Conservation (phyloP, 2,888 invertebrate species). For the Mimas tiliae region DNA sequence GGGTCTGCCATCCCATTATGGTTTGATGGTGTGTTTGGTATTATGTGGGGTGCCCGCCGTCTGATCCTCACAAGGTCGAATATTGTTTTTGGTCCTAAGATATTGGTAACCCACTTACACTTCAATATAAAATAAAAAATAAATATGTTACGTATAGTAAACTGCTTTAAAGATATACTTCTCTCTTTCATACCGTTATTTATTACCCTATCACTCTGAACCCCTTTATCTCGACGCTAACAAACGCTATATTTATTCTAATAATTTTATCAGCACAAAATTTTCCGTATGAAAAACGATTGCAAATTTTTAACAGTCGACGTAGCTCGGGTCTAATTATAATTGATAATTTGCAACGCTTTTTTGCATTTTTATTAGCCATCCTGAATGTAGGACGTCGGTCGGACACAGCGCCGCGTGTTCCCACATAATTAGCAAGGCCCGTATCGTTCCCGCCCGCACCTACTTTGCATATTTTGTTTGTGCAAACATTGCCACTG, state of each 20-base stretch:
- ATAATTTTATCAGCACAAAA: conserved; percentile 2
- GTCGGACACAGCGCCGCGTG: conserved; percentile 69
- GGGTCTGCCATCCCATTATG: too few relatives aligned
- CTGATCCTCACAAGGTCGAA: too few relatives aligned
- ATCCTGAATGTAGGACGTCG: conserved; percentile 70
- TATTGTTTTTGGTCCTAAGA: too few relatives aligned
- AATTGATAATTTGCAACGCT: conserved; percentile 75
- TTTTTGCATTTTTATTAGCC: conserved; percentile 78
- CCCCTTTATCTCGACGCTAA: conserved; percentile 3
- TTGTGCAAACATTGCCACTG: conserved; percentile 77
- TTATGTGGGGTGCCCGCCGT: too few relatives aligned
- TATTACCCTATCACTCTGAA: not conserved
- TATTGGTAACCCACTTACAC: too few relatives aligned
- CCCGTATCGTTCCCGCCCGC: conserved; percentile 76
- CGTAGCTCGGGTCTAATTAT: conserved; percentile 70
- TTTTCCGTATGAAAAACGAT: conserved; percentile 11
- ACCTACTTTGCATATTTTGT: conserved; percentile 83
- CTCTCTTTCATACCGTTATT: not conserved
- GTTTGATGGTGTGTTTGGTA: too few relatives aligned
- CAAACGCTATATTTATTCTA: conserved; percentile 17
- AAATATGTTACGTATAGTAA: too few relatives aligned
- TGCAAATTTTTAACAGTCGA: conserved; percentile 32
- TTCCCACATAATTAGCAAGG: conserved; percentile 76
- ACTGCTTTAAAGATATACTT: too few relatives aligned
- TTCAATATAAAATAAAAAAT: not conserved